Percentiles rank a stretch among this genome's conserved stretches.
Evolutionary conservation across 2,113 vertebrate genomes (phyloP).

Genomic region (Eulemur rufifrons): DNA sequence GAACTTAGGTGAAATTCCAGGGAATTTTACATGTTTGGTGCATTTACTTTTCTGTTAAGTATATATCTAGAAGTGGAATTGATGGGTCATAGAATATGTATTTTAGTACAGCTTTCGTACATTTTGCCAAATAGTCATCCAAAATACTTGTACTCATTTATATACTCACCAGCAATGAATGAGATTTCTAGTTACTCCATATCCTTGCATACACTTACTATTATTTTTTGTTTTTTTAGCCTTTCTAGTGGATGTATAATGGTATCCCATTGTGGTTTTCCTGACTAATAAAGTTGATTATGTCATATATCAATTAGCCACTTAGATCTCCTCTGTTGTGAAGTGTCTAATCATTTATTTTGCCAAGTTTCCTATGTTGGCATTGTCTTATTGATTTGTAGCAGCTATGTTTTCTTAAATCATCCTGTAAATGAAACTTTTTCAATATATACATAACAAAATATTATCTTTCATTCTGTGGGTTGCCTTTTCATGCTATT

Average conservation of each 20-base stretch:
- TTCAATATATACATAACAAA: not conserved
- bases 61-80: not conserved
- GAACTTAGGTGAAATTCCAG: not conserved
- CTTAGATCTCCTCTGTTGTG: not conserved
- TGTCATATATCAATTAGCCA: not conserved
- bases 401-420: not conserved
- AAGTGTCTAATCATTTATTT: not conserved
- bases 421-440: not conserved
- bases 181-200: not conserved
- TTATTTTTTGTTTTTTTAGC: not conserved
- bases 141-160: not conserved
- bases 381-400: not conserved
- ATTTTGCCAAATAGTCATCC: not conserved
- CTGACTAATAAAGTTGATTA: not conserved
- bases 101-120: not conserved
- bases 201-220: not conserved
- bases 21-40: not conserved
- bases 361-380: not conserved
- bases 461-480: not conserved
- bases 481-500: not conserved
- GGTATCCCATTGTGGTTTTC: not conserved
- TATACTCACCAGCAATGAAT: not conserved
- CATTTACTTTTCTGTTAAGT: not conserved
- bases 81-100: not conserved
- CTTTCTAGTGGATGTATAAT: not conserved